Evolutionary conservation across 30 jellyfish, hydroid and myxozoan genomes (phyloP).

Genomic region (Turritopsis dohrnii): DNA sequence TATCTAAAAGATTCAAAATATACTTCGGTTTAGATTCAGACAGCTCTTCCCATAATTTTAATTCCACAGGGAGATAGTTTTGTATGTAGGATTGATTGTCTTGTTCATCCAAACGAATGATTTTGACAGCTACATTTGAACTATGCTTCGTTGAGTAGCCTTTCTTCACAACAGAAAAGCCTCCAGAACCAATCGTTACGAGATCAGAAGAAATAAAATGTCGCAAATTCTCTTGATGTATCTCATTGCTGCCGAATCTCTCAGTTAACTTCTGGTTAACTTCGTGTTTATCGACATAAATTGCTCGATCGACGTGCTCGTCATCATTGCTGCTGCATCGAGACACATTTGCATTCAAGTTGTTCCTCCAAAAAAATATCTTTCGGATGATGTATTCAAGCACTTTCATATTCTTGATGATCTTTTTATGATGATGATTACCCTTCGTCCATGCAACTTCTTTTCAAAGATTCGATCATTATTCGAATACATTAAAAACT

Average conservation of each 20-base stretch:
- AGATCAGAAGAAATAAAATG: not conserved
- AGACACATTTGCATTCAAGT: not conserved
- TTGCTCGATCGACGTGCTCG: not conserved
- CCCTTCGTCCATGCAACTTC: no score
- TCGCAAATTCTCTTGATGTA: not conserved
- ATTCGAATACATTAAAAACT: no score
- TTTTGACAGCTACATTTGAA: slow-evolving; percentile 6
- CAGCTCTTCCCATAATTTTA: not conserved
- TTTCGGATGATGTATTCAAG: not conserved
- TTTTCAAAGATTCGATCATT: no score
- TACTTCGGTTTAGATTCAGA: not conserved
- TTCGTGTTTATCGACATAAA: not conserved
- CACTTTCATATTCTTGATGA: no score
- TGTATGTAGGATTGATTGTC: not conserved
- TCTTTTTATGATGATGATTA: no score
- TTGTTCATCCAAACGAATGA: slow-evolving; percentile 8
- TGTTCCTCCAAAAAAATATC: not conserved
- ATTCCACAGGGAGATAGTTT: slow-evolving; percentile 8
- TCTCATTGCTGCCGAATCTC: not conserved
- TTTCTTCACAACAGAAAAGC: slow-evolving; percentile 1
- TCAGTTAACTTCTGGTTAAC: not conserved
- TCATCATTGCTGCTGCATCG: not conserved
- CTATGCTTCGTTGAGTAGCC: not conserved
- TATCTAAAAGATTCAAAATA: not conserved
- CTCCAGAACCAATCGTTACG: not conserved